Evolutionary conservation across 2,797 vertebrate species (phyloP), one percentile per base, ranked within the genome.

Genomic region (Gambelia wislizenii): DNA sequence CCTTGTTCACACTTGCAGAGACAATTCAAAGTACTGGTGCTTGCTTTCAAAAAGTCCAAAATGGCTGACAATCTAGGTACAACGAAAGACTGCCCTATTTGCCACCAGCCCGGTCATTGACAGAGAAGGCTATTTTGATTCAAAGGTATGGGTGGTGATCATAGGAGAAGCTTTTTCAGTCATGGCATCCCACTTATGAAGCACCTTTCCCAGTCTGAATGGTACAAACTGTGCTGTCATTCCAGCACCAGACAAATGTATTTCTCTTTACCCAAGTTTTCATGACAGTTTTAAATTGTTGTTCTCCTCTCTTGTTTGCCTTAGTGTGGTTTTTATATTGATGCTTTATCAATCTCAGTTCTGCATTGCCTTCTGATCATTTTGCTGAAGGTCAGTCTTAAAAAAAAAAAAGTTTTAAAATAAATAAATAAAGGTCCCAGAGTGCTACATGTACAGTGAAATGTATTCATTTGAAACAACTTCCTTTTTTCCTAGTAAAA

Each of bases 351-450:
- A 49, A 83, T 83, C 82, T 27, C 47, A 47, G 61, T 69, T 49
- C 74, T 49, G 30, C 64, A 49, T 33, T 22, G 49, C 27, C 44
- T 12, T 67, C 44, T 67, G 61, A 83, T 67, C 67, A 30, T 42
- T 83, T 83, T 83, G 18, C 82, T 83, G 82, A 83, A 83, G 44
- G 64, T 83, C 67, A 22, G 42, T 64, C 67, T 83, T n/a, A 49
- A n/a, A 49, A 47, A 83, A 67, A 67, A 59, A 83, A 67, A 33
- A 64, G 22, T 76, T 14, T 79, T 84, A 47, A 84, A 52, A 86
- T 83, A 64, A 86, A 86, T 77, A 61, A 86, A 77, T 85, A 59
- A 61, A 64, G 56, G n/a, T 36, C 30, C 47, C 30, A 14, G 22
- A 74, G 83, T 56, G 36, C 14, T 56, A 59, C 27, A 39, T 4